phyloP scores from a whole-genome alignment of 2,113 vertebrate genomes.

The Recurvirostra avosetta region DNA sequence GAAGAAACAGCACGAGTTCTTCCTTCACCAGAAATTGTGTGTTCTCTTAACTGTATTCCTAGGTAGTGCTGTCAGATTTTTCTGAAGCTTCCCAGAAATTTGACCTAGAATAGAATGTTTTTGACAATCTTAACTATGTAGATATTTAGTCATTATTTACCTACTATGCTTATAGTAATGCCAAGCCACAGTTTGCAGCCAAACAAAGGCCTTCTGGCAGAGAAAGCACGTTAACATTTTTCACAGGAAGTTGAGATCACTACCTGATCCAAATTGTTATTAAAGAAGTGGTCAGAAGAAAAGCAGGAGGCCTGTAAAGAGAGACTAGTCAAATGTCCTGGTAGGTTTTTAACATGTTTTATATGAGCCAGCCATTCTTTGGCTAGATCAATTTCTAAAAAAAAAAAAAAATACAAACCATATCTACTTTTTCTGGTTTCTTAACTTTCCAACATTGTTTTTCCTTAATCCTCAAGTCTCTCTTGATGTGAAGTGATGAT shows the following conservation, averaged over 20 bases:
- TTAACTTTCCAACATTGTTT: not conserved
- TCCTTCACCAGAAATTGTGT: not conserved
- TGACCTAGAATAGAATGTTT: not conserved
- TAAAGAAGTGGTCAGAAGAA: not conserved
- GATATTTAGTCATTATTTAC: not conserved
- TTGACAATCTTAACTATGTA: not conserved
- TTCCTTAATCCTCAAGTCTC: not conserved
- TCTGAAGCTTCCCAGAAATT: not conserved
- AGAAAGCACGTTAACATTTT: not conserved
- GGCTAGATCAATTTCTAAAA: not conserved
- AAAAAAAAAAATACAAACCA: not conserved
- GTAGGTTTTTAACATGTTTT: not conserved
- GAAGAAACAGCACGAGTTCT: not conserved
- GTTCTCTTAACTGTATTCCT: not conserved
- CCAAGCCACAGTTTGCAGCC: not conserved
- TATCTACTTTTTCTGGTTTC: not conserved
- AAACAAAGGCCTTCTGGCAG: not conserved
- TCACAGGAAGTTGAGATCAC: not conserved
- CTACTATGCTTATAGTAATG: not conserved
- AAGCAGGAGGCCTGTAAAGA: not conserved
- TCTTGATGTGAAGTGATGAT: not conserved
- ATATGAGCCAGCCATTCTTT: not conserved
- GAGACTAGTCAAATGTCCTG: not conserved
- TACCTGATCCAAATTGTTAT: not conserved
- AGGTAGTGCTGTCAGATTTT: not conserved